Percentiles rank a stretch among this genome's conserved stretches.
These are phyloP conservation scores for Alectura lathami DNA, from an alignment of 2,113 vertebrate genomes.

Conservation along the genomic window DNA sequence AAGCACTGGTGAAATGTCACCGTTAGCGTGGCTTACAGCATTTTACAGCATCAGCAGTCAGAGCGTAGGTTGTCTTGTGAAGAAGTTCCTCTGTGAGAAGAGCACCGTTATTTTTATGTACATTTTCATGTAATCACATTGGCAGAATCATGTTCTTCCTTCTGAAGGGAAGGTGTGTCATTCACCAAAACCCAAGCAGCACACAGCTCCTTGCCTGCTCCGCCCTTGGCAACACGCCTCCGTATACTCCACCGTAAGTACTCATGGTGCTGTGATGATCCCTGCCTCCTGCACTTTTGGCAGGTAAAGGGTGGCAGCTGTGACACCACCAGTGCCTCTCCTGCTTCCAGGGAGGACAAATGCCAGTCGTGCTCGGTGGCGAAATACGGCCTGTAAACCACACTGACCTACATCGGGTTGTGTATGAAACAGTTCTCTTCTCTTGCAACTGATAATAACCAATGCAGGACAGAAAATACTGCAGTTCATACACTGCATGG, in stretches of 20 bases:
- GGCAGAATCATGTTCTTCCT: background rate
- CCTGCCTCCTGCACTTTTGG: rapidly evolving
- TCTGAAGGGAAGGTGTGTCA: background rate
- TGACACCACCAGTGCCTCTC: background rate
- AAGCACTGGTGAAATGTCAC: conserved; percentile 30
- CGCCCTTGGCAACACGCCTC: background rate
- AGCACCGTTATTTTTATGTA: background rate
- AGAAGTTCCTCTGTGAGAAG: conserved; percentile 6
- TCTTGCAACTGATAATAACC: background rate
- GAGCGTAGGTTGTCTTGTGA: background rate
- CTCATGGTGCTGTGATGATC: rapidly evolving
- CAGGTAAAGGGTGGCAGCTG: background rate
- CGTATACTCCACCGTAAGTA: background rate
- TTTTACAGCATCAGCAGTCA: background rate
- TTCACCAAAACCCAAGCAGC: background rate
- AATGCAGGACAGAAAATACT: background rate
- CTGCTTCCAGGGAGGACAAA: background rate
- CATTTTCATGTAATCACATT: background rate
- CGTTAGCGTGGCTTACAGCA: conserved; percentile 3
- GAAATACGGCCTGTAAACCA: background rate
- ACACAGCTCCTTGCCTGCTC: background rate
- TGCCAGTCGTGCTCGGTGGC: background rate
- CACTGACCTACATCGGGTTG: background rate
- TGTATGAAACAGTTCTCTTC: background rate
- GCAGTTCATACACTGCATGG: background rate